A percentile compares a stretch with the other conserved stretches of the same genome.
These are phyloP conservation scores for Berghia stephanieae DNA, from an alignment of 1,140 invertebrate species.

Conservation along the genomic window DNA sequence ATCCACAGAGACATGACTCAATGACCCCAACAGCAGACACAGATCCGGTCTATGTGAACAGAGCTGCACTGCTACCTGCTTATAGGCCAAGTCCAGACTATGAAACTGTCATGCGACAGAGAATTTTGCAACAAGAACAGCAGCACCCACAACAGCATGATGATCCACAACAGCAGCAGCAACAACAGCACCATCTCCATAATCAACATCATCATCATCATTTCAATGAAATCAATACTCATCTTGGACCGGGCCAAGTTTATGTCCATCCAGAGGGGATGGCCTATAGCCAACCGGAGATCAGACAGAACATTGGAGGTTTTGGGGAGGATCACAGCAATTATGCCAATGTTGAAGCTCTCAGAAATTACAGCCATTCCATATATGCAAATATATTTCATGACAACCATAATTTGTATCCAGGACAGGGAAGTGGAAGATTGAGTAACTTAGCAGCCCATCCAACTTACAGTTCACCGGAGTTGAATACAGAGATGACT, in stretches of 20 bases:
- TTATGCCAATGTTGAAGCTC: conserved; percentile 47
- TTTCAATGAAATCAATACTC: conserved; percentile 43
- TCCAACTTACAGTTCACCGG: conserved; percentile 67
- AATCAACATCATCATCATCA: conserved; percentile 34
- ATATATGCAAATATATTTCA: conserved; percentile 53
- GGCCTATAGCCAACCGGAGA: conserved; percentile 58
- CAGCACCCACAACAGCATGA: too few relatives aligned
- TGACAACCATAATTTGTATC: conserved; percentile 45
- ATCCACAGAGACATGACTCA: conserved; percentile 30
- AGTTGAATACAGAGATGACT: conserved; percentile 63
- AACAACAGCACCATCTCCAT: conserved; percentile 32
- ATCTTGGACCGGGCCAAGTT: conserved; percentile 49
- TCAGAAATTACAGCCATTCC: conserved; percentile 49
- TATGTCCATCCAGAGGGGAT: conserved; percentile 48
- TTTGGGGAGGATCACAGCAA: conserved; percentile 40
- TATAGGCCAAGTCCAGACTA: conserved; percentile 94
- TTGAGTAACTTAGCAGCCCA: conserved; percentile 57
- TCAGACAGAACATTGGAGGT: conserved; percentile 37
- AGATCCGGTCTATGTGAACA: conserved; percentile 43
- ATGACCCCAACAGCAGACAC: conserved; percentile 31
- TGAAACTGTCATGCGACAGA: conserved; percentile 84
- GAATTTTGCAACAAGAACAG: conserved; percentile 52
- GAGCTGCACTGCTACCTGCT: conserved; percentile 80
- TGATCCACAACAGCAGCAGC: conserved; percentile 38
- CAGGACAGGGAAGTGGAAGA: conserved; percentile 41